Base-by-base conservation (phyloP, 2,797 vertebrate genomes). In the Tympanoctomys barrerae region DNA sequence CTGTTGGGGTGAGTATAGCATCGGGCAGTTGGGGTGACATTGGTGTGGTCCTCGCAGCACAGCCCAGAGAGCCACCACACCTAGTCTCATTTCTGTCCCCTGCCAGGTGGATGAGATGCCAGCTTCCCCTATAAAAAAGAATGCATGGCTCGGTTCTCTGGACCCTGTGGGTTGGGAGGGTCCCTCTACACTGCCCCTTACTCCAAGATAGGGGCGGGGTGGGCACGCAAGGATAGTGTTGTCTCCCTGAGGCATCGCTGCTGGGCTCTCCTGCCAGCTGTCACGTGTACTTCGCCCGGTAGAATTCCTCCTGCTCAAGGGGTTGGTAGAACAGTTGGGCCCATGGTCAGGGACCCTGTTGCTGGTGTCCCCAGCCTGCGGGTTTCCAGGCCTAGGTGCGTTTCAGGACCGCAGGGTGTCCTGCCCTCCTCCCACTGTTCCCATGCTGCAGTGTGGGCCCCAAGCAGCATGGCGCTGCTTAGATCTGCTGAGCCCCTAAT, bases 401-500 rank as follows among this genome's bases (percentile, higher is more conserved):
- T 59, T 5, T 52, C 66, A 7, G 61, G n/a, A 42, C 28, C 39
- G 18, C 2, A 1, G 18, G 33, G 36, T 2, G 57, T 46, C 36
- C 1, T 46, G 80, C 26, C 14, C 57, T 49, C 31, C 73, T 14
- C 2, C 54, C 71, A 31, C 8, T 0, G 3, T 39, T 36, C 62
- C 28, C 0, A 0, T 52, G 71, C n/a, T 28, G n/a, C 66, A 59
- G 24, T 28, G 54, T 78, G 62, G 75, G 21, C 85, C 77, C 24
- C 3, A 52, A 46, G 42, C 73, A 42, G 68, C n/a, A 7, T 1
- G 82, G 42, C 42, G 6, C 94, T 39, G 31, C 93, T 97, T 95
- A 96, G 96, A 94, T 97, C 95, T 94, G 59, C 0, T 0, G 77
- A 82, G 91, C 70, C 91, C 94, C 96, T 97, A 95, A 95, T 97